Base-by-base conservation (phyloP, 2,888 invertebrate species). In the Phortica okadai region DNA sequence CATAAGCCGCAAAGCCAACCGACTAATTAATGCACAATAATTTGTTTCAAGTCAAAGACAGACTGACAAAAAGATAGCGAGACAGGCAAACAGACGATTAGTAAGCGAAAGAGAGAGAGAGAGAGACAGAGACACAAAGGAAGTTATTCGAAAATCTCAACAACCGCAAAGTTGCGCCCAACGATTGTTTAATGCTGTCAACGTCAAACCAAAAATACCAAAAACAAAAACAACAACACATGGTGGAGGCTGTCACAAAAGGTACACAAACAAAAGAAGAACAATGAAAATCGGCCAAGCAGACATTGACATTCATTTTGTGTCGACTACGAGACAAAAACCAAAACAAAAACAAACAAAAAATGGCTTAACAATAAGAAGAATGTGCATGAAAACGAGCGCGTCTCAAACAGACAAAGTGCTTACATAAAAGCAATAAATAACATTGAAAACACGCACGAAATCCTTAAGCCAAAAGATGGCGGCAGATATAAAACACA, bases 301-400 rank as follows among this genome's bases (percentile, higher is more conserved):
- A 72, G 70, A 72, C 70, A 72, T 72, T 72, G 70, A 72, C 70
- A 72, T 72, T 72, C 41, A 54, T 54, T 72, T 56, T 54, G 56
- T 21, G 25, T 6, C 50, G 50, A 70, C 54, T 70, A 14, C 11
- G 42, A 70, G 69, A 69, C 21, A 21, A 21, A 21, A 21, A 21
- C 21, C 21, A 21, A 21, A 21, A 21, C 21, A 21, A 21, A 21
- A n/a, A 59, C n/a, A 59, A 59, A 59, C 16, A 16, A 59, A 59
- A 8, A 50, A 50, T 50, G 50, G 14, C 50, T 33, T 33, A 16
- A 59, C 59, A 59, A 16, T 8, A 59, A 59, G 7, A 59, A 59
- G 21, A 16, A 59, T 14, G 6, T 2, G 14, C 8, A 50, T 6
- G 14, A 50, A 50, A 8, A 50, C 10, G 50, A 8, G 50, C 62